These are phyloP conservation scores for Neodiprion virginianus DNA, from an alignment of 1,140 invertebrate genomes.

Conservation along the genomic window DNA sequence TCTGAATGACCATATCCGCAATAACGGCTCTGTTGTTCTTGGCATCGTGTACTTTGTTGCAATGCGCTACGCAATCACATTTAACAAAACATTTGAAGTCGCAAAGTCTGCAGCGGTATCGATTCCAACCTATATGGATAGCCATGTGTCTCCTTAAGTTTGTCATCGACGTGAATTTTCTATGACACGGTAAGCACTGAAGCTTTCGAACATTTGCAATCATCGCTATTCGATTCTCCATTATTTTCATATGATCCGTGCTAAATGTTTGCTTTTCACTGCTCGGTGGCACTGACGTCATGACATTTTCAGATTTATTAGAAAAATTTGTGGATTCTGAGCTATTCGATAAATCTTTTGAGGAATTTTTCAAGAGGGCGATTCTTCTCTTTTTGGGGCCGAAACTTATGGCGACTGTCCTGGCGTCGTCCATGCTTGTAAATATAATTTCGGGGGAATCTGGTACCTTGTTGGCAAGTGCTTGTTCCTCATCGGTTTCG, in stretches of 20 bases:
- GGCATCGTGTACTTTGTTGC: conserved; percentile 47
- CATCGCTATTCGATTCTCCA: conserved; percentile 34
- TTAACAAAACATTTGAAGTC: conserved; percentile 53
- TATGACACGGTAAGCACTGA: conserved; percentile 51
- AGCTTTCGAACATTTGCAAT: conserved; percentile 40
- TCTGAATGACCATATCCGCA: conserved; percentile 42
- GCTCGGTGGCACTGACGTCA: neutral
- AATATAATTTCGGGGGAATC: conserved; percentile 35
- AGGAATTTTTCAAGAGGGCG: neutral
- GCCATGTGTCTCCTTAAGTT: conserved; percentile 56
- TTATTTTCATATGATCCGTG: conserved; percentile 18
- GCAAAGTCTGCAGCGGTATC: conserved; percentile 56
- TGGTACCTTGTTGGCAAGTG: neutral
- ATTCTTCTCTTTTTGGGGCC: conserved; percentile 29
- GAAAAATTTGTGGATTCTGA: neutral
- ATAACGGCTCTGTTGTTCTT: conserved; percentile 39
- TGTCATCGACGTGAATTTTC: conserved; percentile 44
- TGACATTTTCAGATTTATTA: too few relatives aligned
- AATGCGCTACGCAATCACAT: conserved; percentile 52
- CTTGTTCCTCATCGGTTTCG: neutral
- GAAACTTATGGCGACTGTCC: neutral
- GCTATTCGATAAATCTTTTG: neutral
- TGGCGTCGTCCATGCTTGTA: conserved; percentile 27
- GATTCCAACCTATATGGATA: conserved; percentile 56
- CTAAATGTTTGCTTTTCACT: neutral